These are phyloP conservation scores for Lithophane ornitopus DNA, from an alignment of 2,888 invertebrate species.

Conservation along the genomic window DNA sequence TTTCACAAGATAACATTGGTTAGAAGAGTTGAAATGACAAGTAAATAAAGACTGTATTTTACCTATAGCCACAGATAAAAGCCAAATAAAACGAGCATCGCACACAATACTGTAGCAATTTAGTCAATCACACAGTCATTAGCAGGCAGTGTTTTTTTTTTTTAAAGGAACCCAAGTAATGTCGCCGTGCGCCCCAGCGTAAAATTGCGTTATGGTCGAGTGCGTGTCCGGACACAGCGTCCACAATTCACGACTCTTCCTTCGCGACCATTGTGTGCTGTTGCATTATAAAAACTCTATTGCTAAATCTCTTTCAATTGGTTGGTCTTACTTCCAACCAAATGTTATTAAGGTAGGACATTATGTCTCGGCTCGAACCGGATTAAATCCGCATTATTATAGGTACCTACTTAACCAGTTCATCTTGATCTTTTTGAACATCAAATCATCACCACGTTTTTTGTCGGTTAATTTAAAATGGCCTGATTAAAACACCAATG, in stretches of 20 bases:
- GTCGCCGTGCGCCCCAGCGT: conserved; percentile 80
- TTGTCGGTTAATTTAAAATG: not conserved
- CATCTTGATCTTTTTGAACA: not conserved
- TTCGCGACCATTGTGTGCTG: conserved; percentile 77
- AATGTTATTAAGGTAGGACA: conserved; percentile 42
- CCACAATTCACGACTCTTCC: conserved; percentile 76
- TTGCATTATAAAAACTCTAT: conserved; percentile 74
- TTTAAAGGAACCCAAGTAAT: conserved; percentile 73
- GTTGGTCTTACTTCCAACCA: conserved; percentile 50
- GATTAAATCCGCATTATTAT: conserved; percentile 4
- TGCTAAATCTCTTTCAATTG: conserved; percentile 64
- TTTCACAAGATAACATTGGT: conserved; percentile 5
- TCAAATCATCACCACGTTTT: conserved; percentile 2
- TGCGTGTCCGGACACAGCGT: conserved; percentile 76
- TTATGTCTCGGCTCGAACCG: not conserved
- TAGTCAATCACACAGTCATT: conserved; percentile 66
- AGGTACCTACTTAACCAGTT: not conserved
- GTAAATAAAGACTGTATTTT: conserved; percentile 13
- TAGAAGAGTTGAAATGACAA: not conserved
- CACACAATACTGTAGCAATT: conserved; percentile 57
- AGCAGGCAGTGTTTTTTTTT: conserved; percentile 59
- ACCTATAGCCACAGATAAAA: not conserved
- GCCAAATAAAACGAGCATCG: conserved; percentile 15
- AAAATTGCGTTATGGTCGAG: conserved; percentile 82
- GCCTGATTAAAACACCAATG: not conserved